Base-by-base conservation (phyloP, 2,888 invertebrate species). In the Ligdia adustata region DNA sequence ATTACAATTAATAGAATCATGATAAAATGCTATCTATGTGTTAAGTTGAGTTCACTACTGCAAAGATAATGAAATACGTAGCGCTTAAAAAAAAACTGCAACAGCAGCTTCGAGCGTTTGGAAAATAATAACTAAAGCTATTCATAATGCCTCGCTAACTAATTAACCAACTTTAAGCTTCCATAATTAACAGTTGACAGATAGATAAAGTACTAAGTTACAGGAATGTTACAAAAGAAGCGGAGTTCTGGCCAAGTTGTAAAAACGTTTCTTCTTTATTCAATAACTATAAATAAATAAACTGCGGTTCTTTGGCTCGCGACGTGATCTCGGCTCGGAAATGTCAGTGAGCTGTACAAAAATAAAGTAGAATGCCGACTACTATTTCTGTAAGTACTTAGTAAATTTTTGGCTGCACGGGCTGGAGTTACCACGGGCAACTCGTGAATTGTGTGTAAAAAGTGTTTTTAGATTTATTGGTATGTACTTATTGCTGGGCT, bases 141-240 rank as follows among this genome's bases (percentile, higher is more conserved):
- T 39, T 33, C 16, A 39, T 39, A 29, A 15, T 33, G 22, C 28
- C n/a, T 18, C 11, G 5, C 13, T 5, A 31, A 40, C 29, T 41
- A 47, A 46, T 35, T 47, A 31, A 31, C 24, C 13, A 35, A 47
- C 29, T 35, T 47, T 29, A 27, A 31, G 29, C 22, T 18, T 33
- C 14, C 22, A 13, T 46, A 13, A 38, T 34, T 40, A 34, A 39
- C n/a, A 18, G 34, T 24, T 29, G 24, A 31, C 24, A 31, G 26
- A 26, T 16, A 26, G 18, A 27, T 20, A 12, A 6, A 22, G n/a
- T 18, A 9, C 11, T n/a, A n/a, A 46, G 18, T 14, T 47, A 40
- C 40, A 47, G 29, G 12, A 35, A 34, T 40, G 35, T 47, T 9
- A 47, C 34, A 40, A 40, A 40, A 47, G 29, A 15, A 22, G 0